Conservation (phyloP, 2,113 vertebrate genomes). For the Urocolius indicus region DNA sequence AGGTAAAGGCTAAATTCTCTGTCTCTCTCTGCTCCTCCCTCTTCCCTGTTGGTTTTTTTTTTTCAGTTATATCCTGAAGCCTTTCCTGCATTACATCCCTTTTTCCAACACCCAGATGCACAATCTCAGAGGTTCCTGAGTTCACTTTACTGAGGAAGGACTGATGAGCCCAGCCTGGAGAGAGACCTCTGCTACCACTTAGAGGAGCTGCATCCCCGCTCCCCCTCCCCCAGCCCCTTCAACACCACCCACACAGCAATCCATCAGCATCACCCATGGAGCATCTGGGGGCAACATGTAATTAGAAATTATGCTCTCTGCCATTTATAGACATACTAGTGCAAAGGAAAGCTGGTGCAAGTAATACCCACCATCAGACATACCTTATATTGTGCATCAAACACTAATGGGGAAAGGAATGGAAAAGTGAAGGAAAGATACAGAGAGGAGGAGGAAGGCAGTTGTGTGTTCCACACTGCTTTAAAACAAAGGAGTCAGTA, state of each 20-base stretch:
- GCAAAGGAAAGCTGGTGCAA: conserved; percentile 29
- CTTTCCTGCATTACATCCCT: background rate
- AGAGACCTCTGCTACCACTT: conserved; percentile 38
- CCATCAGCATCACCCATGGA: conserved; percentile 57
- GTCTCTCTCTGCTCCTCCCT: background rate
- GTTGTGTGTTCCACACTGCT: background rate
- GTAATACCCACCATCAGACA: conserved; percentile 25
- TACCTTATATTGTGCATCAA: background rate
- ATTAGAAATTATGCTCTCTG: conserved; percentile 60
- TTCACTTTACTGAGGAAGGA: background rate
- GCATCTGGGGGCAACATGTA: conserved; percentile 69
- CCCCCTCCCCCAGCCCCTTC: conserved; percentile 41
- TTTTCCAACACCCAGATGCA: background rate
- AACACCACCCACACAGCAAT: conserved; percentile 60
- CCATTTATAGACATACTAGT: conserved; percentile 26
- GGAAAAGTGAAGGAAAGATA: background rate
- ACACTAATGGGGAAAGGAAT: background rate
- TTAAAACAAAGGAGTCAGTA: conserved; percentile 9
- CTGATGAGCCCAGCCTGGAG: background rate
- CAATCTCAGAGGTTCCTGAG: background rate
- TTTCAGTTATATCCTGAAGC: background rate
- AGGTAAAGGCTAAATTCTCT: background rate
- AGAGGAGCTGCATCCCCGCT: background rate
- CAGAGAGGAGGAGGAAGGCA: background rate
- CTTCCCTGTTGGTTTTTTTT: background rate